phyloP scores from a whole-genome alignment of 2,113 vertebrate species.

The Oreochromis spilurus region DNA sequence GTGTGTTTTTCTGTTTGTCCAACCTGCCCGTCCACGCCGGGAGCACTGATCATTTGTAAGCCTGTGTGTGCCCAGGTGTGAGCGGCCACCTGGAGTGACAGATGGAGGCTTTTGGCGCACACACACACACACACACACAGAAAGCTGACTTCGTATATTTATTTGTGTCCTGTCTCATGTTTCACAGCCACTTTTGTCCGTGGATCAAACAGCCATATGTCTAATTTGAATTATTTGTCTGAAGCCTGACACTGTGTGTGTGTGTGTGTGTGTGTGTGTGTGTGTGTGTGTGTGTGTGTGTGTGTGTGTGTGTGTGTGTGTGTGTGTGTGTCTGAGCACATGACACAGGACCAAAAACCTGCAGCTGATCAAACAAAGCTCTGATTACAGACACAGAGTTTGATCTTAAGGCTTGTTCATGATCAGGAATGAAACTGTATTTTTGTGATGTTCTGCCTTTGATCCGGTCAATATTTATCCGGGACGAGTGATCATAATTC shows the following conservation, averaged over 20 bases:
- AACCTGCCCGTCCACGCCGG: background rate
- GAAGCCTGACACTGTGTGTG: background rate
- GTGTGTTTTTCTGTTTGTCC: background rate
- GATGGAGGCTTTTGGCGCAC: slow-evolving; percentile 74
- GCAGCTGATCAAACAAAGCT: background rate
- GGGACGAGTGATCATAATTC: background rate
- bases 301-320: background rate
- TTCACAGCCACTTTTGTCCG: background rate
- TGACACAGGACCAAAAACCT: background rate
- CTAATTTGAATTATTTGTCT: background rate
- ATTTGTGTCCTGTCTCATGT: slow-evolving; percentile 13
- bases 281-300: background rate
- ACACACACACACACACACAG: background rate
- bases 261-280: background rate
- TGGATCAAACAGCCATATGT: background rate
- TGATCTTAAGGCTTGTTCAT: background rate
- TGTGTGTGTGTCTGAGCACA: background rate
- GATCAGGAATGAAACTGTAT: background rate
- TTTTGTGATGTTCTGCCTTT: accelerated
- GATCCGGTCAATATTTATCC: background rate
- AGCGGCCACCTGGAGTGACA: slow-evolving; percentile 36
- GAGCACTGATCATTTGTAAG: background rate
- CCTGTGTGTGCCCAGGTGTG: slow-evolving; percentile 2
- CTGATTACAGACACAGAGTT: background rate
- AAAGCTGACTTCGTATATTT: background rate